A percentile compares a stretch with the other conserved stretches of the same genome.
Conservation (phyloP, 2,888 invertebrate species). For the Unio delphinus region DNA sequence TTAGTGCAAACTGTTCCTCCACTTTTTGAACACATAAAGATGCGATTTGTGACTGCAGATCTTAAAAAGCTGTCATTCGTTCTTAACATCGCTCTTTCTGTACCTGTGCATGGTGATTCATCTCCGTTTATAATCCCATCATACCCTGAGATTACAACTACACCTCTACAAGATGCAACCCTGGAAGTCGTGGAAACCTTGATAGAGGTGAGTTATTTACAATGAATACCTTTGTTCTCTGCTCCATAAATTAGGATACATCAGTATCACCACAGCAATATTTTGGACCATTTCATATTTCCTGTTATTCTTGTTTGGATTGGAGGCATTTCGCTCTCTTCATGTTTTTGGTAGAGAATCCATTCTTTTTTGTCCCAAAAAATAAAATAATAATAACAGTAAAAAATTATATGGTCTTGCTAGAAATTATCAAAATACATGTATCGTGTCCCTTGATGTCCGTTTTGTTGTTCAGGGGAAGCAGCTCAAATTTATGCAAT, state of each 20-base stretch:
- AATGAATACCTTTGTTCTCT: no score
- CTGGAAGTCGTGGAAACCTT: constrained; percentile 89
- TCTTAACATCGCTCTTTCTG: constrained; percentile 83
- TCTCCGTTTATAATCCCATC: constrained; percentile 86
- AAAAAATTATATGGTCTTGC: no score
- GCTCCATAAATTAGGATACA: not conserved
- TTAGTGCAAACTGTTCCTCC: constrained; percentile 96
- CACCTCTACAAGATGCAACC: constrained; percentile 87
- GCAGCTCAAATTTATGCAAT: no score
- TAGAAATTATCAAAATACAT: no score
- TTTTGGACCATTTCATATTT: no score
- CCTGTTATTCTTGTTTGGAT: no score
- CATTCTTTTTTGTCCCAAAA: no score
- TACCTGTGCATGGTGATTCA: constrained; percentile 86
- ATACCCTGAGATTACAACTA: constrained; percentile 81
- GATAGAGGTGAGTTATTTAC: constrained; percentile 78
- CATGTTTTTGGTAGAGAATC: no score
- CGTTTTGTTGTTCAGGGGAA: no score
- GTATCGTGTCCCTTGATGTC: no score
- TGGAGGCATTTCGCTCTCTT: no score
- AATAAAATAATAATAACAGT: no score
- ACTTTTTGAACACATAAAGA: constrained; percentile 90
- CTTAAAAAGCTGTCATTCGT: constrained; percentile 85
- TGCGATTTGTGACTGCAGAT: constrained; percentile 78
- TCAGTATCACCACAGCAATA: not conserved